Percentiles rank a stretch among this genome's conserved stretches.
Evolutionary conservation across 2,113 vertebrate genomes (phyloP).

Genomic region (Ammospiza nelsoni): DNA sequence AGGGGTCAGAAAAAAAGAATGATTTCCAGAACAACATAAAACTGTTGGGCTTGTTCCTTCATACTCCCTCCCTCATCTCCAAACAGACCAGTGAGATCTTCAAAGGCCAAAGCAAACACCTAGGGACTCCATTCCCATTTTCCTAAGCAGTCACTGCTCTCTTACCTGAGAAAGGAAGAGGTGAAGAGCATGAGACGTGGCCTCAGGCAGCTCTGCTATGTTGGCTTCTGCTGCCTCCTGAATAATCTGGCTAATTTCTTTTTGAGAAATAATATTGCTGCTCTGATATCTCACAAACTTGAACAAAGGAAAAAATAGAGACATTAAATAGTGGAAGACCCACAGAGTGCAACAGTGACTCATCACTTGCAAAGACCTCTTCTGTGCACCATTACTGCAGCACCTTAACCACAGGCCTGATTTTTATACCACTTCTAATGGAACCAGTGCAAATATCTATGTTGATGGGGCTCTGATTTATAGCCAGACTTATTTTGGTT

Average conservation of each 20-base stretch:
- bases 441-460: not conserved
- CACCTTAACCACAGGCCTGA: not conserved
- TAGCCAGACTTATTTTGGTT: not conserved
- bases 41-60: not conserved
- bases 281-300: slow-evolving; percentile 84
- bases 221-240: slow-evolving; percentile 75
- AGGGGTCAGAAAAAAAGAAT: not conserved
- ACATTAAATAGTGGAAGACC: not conserved
- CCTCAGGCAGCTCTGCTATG: slow-evolving; percentile 75
- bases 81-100: not conserved
- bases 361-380: not conserved
- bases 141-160: not conserved
- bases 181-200: slow-evolving; percentile 75
- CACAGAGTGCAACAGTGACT: not conserved
- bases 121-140: not conserved
- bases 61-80: not conserved
- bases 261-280: slow-evolving; percentile 71
- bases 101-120: not conserved
- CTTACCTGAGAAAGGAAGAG: slow-evolving; percentile 86
- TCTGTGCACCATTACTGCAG: not conserved
- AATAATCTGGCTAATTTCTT: slow-evolving; percentile 81
- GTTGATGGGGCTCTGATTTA: not conserved
- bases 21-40: not conserved
- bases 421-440: not conserved
- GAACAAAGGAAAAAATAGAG: not conserved